Percentiles rank a stretch among this genome's conserved stretches.
Evolutionary conservation across 1,140 invertebrate genomes (phyloP).

Genomic region (Eumaeus atala): DNA sequence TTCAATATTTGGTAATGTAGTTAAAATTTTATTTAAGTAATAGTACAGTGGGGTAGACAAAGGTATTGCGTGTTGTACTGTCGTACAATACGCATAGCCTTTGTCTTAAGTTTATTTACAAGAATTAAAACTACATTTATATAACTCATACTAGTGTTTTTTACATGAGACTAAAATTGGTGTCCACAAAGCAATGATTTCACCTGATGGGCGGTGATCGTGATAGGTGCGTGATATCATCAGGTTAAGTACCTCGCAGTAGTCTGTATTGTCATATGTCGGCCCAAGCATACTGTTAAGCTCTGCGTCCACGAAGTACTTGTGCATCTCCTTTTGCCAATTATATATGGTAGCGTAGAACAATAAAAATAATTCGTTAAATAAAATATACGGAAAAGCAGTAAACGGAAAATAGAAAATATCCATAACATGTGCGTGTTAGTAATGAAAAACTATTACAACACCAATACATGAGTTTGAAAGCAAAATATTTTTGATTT

Average conservation of each 20-base stretch:
- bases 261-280: slow-evolving; percentile 77
- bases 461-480: no score
- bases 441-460: no score
- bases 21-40: no score
- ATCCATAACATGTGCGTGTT: slow-evolving; percentile 10
- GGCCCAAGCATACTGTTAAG: slow-evolving; percentile 80
- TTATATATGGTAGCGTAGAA: slow-evolving; percentile 68
- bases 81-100: no score
- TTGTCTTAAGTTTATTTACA: no score
- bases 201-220: neutral
- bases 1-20: no score
- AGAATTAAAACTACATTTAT: neutral
- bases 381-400: slow-evolving; percentile 15
- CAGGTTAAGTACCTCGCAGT: slow-evolving; percentile 74
- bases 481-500: no score
- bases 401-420: slow-evolving; percentile 6
- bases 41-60: no score
- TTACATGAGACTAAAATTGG: neutral
- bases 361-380: slow-evolving; percentile 34
- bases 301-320: slow-evolving; percentile 82
- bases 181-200: slow-evolving; percentile 14
- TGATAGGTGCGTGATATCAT: slow-evolving; percentile 16
- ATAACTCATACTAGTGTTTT: neutral
- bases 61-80: no score
- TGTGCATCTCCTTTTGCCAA: slow-evolving; percentile 80